phyloP scores from a whole-genome alignment of 2,113 vertebrate species.

The Myrmecobius fasciatus region DNA sequence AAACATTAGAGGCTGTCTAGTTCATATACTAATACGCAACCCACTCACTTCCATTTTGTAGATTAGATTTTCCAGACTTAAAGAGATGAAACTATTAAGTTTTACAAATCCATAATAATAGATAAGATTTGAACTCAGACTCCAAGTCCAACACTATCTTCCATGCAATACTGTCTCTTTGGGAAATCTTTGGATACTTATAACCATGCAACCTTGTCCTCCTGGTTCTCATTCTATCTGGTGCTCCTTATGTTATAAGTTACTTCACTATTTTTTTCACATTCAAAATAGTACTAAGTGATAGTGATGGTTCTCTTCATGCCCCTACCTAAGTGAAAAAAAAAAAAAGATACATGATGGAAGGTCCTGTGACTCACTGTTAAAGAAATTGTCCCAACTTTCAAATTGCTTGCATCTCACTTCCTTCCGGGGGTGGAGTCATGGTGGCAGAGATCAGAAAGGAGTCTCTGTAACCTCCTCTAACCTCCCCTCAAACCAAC shows the following conservation, averaged over 20 bases:
- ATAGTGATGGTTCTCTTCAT: neutral
- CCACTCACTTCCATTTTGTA: neutral
- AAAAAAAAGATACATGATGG: neutral
- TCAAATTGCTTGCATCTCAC: too few species aligned
- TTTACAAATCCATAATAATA: neutral
- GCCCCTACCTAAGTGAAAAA: neutral
- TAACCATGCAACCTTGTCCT: neutral
- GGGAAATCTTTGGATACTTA: neutral
- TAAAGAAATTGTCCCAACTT: neutral
- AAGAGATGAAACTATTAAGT: neutral
- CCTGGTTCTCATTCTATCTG: neutral
- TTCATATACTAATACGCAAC: neutral
- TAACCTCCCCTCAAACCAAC: too few species aligned
- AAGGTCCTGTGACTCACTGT: neutral
- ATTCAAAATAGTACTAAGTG: neutral
- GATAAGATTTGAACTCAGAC: neutral
- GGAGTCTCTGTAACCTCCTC: too few species aligned
- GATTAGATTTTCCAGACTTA: neutral
- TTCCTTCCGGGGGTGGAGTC: too few species aligned
- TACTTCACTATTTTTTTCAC: neutral
- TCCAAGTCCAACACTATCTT: neutral
- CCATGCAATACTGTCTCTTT: neutral
- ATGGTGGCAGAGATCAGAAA: too few species aligned
- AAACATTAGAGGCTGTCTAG: neutral
- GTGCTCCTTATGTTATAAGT: neutral